Base-by-base conservation (phyloP, 2,113 vertebrate species). In the Erythrolamprus reginae region DNA sequence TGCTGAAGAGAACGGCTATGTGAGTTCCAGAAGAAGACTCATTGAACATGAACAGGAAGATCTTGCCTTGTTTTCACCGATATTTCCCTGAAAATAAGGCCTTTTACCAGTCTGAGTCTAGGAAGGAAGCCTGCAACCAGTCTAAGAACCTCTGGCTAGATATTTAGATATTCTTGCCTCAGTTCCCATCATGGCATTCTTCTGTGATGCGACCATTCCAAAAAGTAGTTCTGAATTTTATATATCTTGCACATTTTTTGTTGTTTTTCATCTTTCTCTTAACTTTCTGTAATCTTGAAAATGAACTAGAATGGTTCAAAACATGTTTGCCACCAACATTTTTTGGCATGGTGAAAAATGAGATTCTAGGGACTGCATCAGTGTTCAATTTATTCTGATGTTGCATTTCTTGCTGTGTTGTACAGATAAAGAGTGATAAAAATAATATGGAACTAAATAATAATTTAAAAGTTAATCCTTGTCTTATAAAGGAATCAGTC, bases 401-500 rank as follows among this genome's bases (percentile, higher is more conserved):
- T 77, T 21, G 17, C 33, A 77, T 77, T 77, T 17, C 10, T 24
- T 26, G 23, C 83, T 17, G 5, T n/a, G 83, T 51, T 85, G 55
- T 88, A 10, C 45, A 61, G 15, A 28, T 17, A 24, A 3, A 65
- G 7, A 51, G 2, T 42, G 61, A 45, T 26, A 45, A 28, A 42
- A 88, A 50, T 38, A 86, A 51, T 45, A 23, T 10, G 23, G n/a
- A 83, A 84, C 7, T 9, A 52, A 28, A 56, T 10, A 45, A 86
- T 13, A 65, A 86, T 52, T 52, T 26, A 38, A 42, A 77, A 17
- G 4, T 42, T 77, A 33, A 77, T 77, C 70, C 4, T 58, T 87
- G 61, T 55, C 10, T 10, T 83, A 24, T 50, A 87, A 82, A 42
- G 10, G n/a, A 82, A 55, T 86, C 95, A 95, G 89, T 38, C 93